A percentile compares a stretch with the other conserved stretches of the same genome.
Conservation (phyloP, 2,797 vertebrate species). For the Anableps anableps region DNA sequence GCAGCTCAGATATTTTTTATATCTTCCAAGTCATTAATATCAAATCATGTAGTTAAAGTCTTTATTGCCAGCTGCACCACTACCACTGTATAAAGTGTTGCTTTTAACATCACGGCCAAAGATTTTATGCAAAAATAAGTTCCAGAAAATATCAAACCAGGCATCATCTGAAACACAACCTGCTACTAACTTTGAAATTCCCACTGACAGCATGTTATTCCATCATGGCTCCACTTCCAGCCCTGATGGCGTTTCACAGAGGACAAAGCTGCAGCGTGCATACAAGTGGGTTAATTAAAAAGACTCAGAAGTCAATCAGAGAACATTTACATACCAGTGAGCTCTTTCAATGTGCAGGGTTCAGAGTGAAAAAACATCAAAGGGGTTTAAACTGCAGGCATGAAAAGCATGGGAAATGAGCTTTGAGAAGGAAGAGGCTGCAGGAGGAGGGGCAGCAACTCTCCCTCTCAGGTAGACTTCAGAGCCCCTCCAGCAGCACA, state of each 20-base stretch:
- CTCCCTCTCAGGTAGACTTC: conserved; percentile 20
- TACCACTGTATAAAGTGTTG: conserved; percentile 34
- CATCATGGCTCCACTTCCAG: conserved; percentile 36
- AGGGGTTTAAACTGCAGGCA: conserved; percentile 69
- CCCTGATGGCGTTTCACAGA: conserved; percentile 58
- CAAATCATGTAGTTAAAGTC: conserved; percentile 71
- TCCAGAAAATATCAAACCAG: conserved; percentile 51
- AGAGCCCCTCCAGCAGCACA: conserved; percentile 10
- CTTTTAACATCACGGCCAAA: conserved; percentile 1
- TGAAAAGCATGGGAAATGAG: conserved; percentile 77
- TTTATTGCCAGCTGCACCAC: conserved; percentile 68
- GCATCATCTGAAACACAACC: conserved; percentile 32
- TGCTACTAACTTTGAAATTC: conserved; percentile 55
- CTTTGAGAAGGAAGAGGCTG: conserved; percentile 53
- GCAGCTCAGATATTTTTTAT: conserved; percentile 76
- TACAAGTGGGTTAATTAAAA: conserved; percentile 78
- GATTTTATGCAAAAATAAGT: conserved; percentile 48
- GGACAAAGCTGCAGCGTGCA: conserved; percentile 55
- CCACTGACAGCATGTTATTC: conserved; percentile 49
- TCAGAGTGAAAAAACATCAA: conserved; percentile 75
- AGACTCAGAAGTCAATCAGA: conserved; percentile 72
- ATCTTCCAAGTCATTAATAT: conserved; percentile 79
- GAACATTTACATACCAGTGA: conserved; percentile 70
- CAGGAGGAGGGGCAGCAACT: conserved; percentile 20
- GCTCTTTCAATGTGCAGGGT: conserved; percentile 57